Evolutionary conservation across 1,140 invertebrate genomes (phyloP).

Genomic region (Antheraea pernyi): DNA sequence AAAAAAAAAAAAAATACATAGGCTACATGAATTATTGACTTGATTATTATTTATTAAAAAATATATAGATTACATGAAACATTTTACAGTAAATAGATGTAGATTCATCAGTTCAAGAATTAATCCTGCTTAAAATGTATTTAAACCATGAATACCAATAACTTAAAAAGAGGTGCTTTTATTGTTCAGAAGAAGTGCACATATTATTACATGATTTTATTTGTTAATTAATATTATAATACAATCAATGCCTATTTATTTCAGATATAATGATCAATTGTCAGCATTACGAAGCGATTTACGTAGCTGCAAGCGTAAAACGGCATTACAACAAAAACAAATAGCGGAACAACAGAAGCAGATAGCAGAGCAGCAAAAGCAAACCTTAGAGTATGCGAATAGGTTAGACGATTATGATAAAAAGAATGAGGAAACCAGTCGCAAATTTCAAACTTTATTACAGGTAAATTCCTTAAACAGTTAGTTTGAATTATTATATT

Average conservation of each 20-base stretch:
- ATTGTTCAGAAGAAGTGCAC: neutral
- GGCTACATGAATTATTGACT: too few relatives aligned
- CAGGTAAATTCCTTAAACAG: slow-evolving; percentile 79
- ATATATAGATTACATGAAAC: too few relatives aligned
- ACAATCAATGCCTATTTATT: slow-evolving; percentile 5
- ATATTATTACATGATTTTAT: too few relatives aligned
- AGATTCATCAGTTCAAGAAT: too few relatives aligned
- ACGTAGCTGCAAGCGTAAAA: slow-evolving; percentile 88
- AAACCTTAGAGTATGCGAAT: slow-evolving; percentile 88
- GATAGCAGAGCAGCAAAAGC: slow-evolving; percentile 86
- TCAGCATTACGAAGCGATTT: slow-evolving; percentile 87
- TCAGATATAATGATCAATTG: slow-evolving; percentile 87
- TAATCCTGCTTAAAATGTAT: too few relatives aligned
- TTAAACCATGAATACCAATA: too few relatives aligned
- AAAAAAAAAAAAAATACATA: too few relatives aligned
- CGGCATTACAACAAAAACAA: slow-evolving; percentile 90
- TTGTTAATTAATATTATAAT: neutral
- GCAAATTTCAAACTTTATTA: slow-evolving; percentile 92
- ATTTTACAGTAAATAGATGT: too few relatives aligned
- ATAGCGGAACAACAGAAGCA: slow-evolving; percentile 91
- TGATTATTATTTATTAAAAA: too few relatives aligned
- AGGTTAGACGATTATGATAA: slow-evolving; percentile 93
- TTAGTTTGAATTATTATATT: neutral
- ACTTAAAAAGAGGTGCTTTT: too few relatives aligned
- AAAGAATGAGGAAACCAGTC: slow-evolving; percentile 92